phyloP scores from a whole-genome alignment of 2,797 vertebrate species.

The Neomorphus geoffroyi region DNA sequence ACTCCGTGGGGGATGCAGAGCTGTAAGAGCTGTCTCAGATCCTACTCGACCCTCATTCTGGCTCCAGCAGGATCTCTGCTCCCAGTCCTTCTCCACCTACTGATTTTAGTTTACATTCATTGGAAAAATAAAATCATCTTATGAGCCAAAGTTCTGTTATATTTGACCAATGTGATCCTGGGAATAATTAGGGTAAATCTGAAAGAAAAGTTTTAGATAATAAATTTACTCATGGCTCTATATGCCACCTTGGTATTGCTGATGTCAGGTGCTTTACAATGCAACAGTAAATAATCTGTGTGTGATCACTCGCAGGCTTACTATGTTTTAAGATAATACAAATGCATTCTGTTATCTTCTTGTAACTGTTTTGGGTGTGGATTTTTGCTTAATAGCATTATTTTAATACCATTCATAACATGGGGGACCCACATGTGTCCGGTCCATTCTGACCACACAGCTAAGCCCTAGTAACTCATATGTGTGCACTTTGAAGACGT shows the following conservation, averaged over 20 bases:
- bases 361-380: not conserved
- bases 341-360: not conserved
- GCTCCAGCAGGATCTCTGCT: not conserved
- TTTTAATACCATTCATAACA: not conserved
- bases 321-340: not conserved
- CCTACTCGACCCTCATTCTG: rapidly evolving
- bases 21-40: not conserved
- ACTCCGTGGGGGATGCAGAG: no score
- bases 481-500: not conserved
- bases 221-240: not conserved
- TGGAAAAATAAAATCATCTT: not conserved
- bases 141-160: not conserved
- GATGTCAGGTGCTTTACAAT: not conserved
- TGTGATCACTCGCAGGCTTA: not conserved
- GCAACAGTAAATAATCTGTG: not conserved
- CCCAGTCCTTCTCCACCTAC: not conserved
- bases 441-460: not conserved
- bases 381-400: not conserved
- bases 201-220: not conserved
- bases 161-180: not conserved
- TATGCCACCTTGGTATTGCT: not conserved
- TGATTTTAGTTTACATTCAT: not conserved
- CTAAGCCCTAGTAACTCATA: not conserved
- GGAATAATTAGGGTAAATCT: not conserved
- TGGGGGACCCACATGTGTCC: not conserved